Conservation (phyloP, 2,888 invertebrate species). For the Lasioglossum lativentre region DNA sequence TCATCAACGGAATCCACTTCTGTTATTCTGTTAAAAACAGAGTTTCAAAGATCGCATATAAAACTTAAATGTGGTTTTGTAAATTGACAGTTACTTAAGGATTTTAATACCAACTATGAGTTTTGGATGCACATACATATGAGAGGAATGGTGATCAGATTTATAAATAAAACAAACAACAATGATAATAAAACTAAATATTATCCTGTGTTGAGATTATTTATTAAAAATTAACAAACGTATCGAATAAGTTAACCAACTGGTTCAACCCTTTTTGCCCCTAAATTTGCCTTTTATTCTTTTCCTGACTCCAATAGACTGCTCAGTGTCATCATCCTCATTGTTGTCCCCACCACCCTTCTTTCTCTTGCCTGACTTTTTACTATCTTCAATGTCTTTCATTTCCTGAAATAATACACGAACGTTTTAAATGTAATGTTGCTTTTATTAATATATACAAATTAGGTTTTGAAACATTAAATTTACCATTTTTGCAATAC, state of each 20-base stretch:
- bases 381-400: slow-evolving; percentile 91
- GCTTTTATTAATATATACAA: neutral
- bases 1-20: slow-evolving; percentile 37
- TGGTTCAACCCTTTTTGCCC: slow-evolving; percentile 30
- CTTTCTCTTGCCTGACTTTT: slow-evolving; percentile 85
- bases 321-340: slow-evolving; percentile 93
- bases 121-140: slow-evolving; percentile 46
- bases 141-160: slow-evolving; percentile 61
- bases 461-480: neutral
- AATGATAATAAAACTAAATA: slow-evolving; percentile 60
- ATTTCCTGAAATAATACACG: slow-evolving; percentile 87
- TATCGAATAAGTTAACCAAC: slow-evolving; percentile 3
- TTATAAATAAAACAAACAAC: slow-evolving; percentile 65
- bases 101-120: slow-evolving; percentile 51
- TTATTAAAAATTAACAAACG: slow-evolving; percentile 56
- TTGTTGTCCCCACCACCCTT: slow-evolving; percentile 86
- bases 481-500: slow-evolving; percentile 92
- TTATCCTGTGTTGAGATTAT: slow-evolving; percentile 55
- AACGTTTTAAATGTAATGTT: neutral
- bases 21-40: slow-evolving; percentile 31
- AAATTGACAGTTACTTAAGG: slow-evolving; percentile 52
- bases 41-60: slow-evolving; percentile 38
- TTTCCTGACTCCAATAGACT: slow-evolving; percentile 91
- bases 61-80: slow-evolving; percentile 54
- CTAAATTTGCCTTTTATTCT: slow-evolving; percentile 87